Evolutionary conservation across 2,888 invertebrate genomes (phyloP), one percentile per base, ranked within the genome.

Genomic region (Macrophya alboannulata): DNA sequence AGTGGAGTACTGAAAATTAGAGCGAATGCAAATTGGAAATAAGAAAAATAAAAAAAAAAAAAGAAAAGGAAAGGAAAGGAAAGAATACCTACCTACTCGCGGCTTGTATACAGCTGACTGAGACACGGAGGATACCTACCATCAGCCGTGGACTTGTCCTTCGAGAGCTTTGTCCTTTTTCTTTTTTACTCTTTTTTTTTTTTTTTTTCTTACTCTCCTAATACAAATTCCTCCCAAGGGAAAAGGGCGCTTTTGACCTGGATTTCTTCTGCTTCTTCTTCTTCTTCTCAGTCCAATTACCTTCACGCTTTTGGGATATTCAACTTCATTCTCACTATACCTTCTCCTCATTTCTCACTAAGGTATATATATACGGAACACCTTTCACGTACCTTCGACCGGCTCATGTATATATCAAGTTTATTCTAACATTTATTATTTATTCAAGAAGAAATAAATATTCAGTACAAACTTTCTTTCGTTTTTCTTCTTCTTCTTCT

Each of bases 191-290:
- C 37, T 71, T 37, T 17, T 21, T 1, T 10, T 9, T 21, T 4
- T n/a, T 17, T 8, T 62, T 25, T 10, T 15, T 4, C 31, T 15
- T 68, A 31, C 12, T 74, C 6, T 45, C 45, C 43, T 45, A 74
- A 74, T 74, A 74, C 74, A 25, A 74, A 74, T 74, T 74, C 74
- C 21, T 74, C 74, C 74, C 74, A 45, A 21, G 74, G 21, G 74
- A 45, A 25, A 0, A 10, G 21, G 10, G 62, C 21, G 59, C 21
- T 8, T 62, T 12, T 25, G 10, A 3, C 25, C 62, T 12, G 55
- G 55, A n/a, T 43, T 40, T 71, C 71, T 17, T n/a, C 10, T 12
- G 10, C 62, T 21, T 21, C 62, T 25, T 62, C 8, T 62, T 62
- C 62, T 62, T 12, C 62, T 48, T 25, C 25, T 62, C 10, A 43